A percentile compares a stretch with the other conserved stretches of the same genome.
phyloP scores from a whole-genome alignment of 2,888 invertebrate genomes.

The Stenoptilia bipunctidactyla region DNA sequence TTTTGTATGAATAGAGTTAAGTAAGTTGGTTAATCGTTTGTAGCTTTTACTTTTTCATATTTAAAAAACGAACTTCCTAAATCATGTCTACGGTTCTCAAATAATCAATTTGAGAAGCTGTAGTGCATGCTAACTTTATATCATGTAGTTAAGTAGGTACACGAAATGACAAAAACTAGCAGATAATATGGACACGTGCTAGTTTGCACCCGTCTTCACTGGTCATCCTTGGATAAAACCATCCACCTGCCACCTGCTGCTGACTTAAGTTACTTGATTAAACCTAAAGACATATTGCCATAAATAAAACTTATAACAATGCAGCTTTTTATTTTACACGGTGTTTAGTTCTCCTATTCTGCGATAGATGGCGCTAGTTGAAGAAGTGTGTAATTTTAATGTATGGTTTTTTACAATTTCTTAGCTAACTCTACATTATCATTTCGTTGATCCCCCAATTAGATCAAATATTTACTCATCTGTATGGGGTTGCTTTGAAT shows the following conservation, averaged over 20 bases:
- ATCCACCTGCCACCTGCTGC: conserved; percentile 47
- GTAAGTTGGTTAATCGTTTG: too few species aligned
- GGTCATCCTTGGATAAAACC: conserved; percentile 56
- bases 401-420: neutral
- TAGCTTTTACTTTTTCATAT: too few species aligned
- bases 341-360: conserved; percentile 4
- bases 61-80: too few species aligned
- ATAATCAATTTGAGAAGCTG: too few species aligned
- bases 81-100: too few species aligned
- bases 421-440: neutral
- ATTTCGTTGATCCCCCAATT: conserved; percentile 2
- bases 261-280: conserved; percentile 58
- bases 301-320: conserved; percentile 18
- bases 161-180: too few species aligned
- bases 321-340: conserved; percentile 5
- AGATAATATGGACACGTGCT: conserved; percentile 1
- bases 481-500: neutral
- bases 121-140: too few species aligned
- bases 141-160: too few species aligned
- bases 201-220: conserved; percentile 42
- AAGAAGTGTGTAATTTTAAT: neutral
- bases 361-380: neutral
- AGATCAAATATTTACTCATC: neutral
- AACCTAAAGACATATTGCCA: conserved; percentile 27
- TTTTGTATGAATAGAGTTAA: too few species aligned